Conservation (phyloP, 2,113 vertebrate species). For the Pyrgilauda ruficollis region DNA sequence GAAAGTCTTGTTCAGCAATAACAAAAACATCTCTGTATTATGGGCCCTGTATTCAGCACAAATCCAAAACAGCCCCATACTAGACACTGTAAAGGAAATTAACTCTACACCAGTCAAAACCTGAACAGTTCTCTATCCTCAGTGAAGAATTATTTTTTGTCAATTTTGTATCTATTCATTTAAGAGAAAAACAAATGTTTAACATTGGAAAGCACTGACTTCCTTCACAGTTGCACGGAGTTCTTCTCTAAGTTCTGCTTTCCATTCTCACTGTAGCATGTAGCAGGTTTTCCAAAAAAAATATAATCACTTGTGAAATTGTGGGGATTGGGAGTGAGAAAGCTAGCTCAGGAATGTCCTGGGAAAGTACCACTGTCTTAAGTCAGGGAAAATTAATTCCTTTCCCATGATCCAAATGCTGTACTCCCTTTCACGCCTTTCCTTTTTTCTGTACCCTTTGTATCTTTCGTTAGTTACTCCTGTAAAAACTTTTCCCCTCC, state of each 20-base stretch:
- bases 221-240: not conserved
- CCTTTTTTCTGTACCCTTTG: too few species aligned
- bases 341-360: too few species aligned
- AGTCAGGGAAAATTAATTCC: too few species aligned
- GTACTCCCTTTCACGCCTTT: too few species aligned
- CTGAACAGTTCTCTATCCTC: not conserved
- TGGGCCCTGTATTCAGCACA: not conserved
- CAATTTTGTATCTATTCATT: constrained; percentile 28
- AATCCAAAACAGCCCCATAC: not conserved
- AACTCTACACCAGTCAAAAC: not conserved
- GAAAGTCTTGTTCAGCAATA: not conserved
- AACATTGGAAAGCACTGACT: not conserved
- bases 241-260: not conserved
- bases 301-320: not conserved
- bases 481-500: too few species aligned
- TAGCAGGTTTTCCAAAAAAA: not conserved
- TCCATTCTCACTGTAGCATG: not conserved
- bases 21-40: not conserved
- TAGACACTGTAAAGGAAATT: not conserved
- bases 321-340: too few species aligned
- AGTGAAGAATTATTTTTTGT: not conserved
- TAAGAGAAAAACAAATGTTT: constrained; percentile 6
- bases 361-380: too few species aligned
- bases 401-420: too few species aligned
- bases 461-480: too few species aligned